Base-by-base conservation (phyloP, 37 sponge, comb jelly and placozoan genomes). In the Cliona cf. orientalis region DNA sequence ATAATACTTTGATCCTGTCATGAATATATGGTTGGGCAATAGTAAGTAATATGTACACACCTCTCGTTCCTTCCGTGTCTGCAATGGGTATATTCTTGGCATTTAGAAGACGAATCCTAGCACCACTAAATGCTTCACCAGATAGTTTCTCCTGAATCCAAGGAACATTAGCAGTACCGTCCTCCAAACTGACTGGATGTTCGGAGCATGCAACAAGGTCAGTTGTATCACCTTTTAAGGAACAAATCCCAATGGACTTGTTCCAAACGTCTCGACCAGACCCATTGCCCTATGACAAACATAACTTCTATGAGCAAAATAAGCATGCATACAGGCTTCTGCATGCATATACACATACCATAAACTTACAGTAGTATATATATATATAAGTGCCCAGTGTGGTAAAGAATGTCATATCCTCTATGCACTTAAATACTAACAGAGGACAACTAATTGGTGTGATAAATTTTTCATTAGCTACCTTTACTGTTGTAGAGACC, bases 191-290 rank as follows among this genome's bases (percentile, higher is more conserved):
- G 26, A 62, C 6, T 7, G 63, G 63, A 22, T 62, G 63, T 28
- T 62, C 63, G 6, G 63, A 9, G 7, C 6, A 26, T n/a, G 11
- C 26, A 14, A 26, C 26, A 7, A 62, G 26, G 7, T 62, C 29
- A n/a, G n/a, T n/a, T n/a, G n/a, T n/a, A n/a, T n/a, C 63, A 62
- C 29, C 63, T 14, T 14, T 49, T 28, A 62, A 22, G 17, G 63
- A 62, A 22, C 63, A 62, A 62, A 62, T 62, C 26, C 23, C 63
- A 62, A 62, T 62, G 29, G 63, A 62, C 29, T 62, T 62, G 17
- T 9, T n/a, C 63, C 63, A 62, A 62, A 28, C 23, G 6, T 62
- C 6, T 25, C 25, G 26, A 9, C 63, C 63, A 62, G 63, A n/a
- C 11, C 23, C 63, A 14, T 62, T 14, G 29, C 23, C 23, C 6